Percentiles rank a stretch among this genome's conserved stretches.
phyloP scores from a whole-genome alignment of 2,888 invertebrate genomes.

The Oscheius myriophilus region DNA sequence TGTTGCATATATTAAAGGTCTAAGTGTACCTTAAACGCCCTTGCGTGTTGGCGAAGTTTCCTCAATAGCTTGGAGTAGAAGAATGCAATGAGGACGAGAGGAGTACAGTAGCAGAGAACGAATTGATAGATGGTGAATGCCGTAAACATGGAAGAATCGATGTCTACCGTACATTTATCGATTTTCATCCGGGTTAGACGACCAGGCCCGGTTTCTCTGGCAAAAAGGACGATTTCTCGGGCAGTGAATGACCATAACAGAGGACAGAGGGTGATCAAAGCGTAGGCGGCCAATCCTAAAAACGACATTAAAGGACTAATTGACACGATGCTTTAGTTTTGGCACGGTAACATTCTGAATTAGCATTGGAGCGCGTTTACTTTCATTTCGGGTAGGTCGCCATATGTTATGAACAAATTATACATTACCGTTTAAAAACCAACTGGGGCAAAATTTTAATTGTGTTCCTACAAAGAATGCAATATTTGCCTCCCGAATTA shows the following conservation, averaged over 20 bases:
- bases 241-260: constrained; percentile 67
- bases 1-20: background rate
- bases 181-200: constrained; percentile 66
- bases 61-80: constrained; percentile 65
- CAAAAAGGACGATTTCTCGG: constrained; percentile 67
- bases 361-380: too few species aligned
- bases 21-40: constrained; percentile 61
- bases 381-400: too few species aligned
- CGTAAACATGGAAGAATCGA: constrained; percentile 58
- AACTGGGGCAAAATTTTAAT: too few species aligned
- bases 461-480: too few species aligned
- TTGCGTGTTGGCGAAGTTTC: constrained; percentile 63
- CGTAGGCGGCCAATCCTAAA: constrained; percentile 64
- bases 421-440: too few species aligned
- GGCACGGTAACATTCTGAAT: too few species aligned
- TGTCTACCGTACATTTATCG: constrained; percentile 68
- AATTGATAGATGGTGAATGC: constrained; percentile 61
- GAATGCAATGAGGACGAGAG: constrained; percentile 65
- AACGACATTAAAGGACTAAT: background rate
- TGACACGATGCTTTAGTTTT: too few species aligned
- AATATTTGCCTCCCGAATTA: too few species aligned
- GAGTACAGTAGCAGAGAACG: constrained; percentile 65
- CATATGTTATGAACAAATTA: too few species aligned
- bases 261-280: constrained; percentile 65
- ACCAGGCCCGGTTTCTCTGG: constrained; percentile 46